These are phyloP conservation scores for Brevimyrus niger DNA, from an alignment of 2,113 vertebrate genomes.

Conservation along the genomic window DNA sequence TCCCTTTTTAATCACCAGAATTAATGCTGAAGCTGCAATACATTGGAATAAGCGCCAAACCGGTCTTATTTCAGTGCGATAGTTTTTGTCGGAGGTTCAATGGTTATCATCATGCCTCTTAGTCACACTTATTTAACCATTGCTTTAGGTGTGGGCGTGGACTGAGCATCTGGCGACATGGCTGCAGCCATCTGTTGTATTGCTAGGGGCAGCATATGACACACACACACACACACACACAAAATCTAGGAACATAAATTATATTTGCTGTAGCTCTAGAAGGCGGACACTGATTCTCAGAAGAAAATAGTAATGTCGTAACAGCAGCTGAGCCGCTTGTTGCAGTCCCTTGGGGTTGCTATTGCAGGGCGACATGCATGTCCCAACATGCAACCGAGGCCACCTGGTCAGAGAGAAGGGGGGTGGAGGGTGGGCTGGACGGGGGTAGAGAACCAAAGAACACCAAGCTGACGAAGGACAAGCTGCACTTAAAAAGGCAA, in stretches of 20 bases:
- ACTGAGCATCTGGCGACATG: neutral
- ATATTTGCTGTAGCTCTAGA: neutral
- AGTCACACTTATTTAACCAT: neutral
- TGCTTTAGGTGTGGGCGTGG: neutral
- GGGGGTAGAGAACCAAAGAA: neutral
- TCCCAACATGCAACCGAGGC: neutral
- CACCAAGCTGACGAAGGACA: neutral
- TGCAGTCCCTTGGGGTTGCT: neutral
- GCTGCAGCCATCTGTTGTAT: neutral
- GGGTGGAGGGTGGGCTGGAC: neutral
- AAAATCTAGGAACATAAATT: neutral
- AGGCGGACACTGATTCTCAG: neutral
- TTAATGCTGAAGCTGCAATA: neutral
- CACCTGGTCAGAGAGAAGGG: conserved; percentile 4
- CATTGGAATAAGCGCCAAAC: neutral
- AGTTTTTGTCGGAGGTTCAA: neutral
- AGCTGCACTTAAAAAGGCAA: neutral
- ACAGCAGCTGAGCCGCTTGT: neutral
- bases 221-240: neutral
- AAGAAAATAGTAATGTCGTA: neutral
- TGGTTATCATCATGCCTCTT: neutral
- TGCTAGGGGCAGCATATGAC: neutral
- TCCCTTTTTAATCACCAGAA: neutral
- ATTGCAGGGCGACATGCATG: neutral
- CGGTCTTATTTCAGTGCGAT: neutral